Base-by-base conservation (phyloP, 1,140 invertebrate species). In the Orchesella cincta region DNA sequence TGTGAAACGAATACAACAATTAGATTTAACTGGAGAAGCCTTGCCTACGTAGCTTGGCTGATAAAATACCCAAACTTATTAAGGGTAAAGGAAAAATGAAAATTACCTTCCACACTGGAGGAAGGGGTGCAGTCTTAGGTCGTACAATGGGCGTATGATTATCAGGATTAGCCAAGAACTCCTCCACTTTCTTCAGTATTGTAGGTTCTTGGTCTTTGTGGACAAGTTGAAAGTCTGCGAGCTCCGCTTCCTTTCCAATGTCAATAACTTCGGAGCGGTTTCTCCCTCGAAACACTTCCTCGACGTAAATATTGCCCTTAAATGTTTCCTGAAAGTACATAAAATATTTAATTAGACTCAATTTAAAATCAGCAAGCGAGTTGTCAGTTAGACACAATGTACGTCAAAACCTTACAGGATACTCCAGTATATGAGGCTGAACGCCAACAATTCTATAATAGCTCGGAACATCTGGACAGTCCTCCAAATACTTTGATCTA, bases 81-180 rank as follows among this genome's bases (percentile, higher is more conserved):
- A 16, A 5, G 8, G n/a, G 5, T 71, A 36, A 1, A 31, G 29
- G 31, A 71, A 33, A 3, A 29, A 8, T 28, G 14, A 8, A 29
- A 71, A 14, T 67, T 46, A 80, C 79, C 74, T 54, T 51, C 79
- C 76, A 78, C 16, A 80, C 20, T 14, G 76, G 76, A 1, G 79
- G 79, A 26, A 80, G 57, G 18, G 39, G 29, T 1, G 73, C 36
- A 23, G 74, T 39, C 46, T 70, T 70, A 5, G 79, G 79, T 5
- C 62, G 62, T 14, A 67, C 62, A 62, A 72, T 62, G 23, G 77
- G 62, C 18, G 46, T 28, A 28, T 26, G n/a, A 28, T 64, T 36
- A 23, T 71, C 23, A n/a, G 73, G 74, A 33, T 75, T 74, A 28
- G 39, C 35, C 33, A 73, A 36, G 29, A 73, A 78, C 34, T 29